Evolutionary conservation across 2,797 vertebrate genomes (phyloP).

Genomic region (Kryptopterus vitreolus): DNA sequence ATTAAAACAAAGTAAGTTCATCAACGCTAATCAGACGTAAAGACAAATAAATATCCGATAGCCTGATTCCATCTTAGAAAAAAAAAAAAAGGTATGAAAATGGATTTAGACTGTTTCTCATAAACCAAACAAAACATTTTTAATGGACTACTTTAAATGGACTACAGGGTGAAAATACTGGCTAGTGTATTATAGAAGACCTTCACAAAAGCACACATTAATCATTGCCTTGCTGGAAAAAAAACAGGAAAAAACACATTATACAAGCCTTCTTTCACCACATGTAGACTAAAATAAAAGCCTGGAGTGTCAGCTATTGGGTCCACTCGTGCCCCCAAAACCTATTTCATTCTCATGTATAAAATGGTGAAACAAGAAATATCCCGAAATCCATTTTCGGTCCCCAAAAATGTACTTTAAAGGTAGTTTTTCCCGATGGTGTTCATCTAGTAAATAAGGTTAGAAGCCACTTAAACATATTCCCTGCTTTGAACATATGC

Average conservation of each 20-base stretch:
- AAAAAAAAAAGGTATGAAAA: not conserved
- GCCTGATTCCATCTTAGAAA: not conserved
- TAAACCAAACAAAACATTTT: constrained; percentile 15
- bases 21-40: not conserved
- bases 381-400: not conserved
- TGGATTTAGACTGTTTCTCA: not conserved
- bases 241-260: constrained; percentile 15
- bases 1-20: not conserved
- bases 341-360: not conserved
- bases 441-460: constrained; percentile 47
- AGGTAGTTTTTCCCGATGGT: constrained; percentile 18
- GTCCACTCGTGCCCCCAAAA: not conserved
- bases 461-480: not conserved
- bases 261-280: constrained; percentile 2
- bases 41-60: not conserved
- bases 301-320: not conserved
- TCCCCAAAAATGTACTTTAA: not conserved
- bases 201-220: constrained; percentile 31
- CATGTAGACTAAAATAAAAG: constrained; percentile 22
- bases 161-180: constrained; percentile 6
- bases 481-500: not conserved
- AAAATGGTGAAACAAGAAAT: constrained; percentile 16
- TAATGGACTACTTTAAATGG: constrained; percentile 4
- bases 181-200: not conserved
- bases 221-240: not conserved